These are phyloP conservation scores for Platysternon megacephalum DNA, from an alignment of 2,113 vertebrate genomes.

Conservation along the genomic window DNA sequence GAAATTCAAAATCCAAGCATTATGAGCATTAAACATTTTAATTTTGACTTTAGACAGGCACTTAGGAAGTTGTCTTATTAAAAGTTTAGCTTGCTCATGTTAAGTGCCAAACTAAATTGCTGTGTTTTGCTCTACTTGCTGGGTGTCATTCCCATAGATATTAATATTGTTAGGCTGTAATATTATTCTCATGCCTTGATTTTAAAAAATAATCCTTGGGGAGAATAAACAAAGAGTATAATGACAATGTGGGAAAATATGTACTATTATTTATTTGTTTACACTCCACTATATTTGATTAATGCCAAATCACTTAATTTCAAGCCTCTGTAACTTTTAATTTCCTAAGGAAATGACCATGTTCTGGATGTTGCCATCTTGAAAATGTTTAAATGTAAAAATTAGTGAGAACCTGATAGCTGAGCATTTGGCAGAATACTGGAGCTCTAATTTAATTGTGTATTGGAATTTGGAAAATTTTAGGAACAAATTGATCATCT, in stretches of 20 bases:
- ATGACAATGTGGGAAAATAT: neutral
- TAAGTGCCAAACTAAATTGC: slow-evolving; percentile 3
- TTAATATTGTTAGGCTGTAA: neutral
- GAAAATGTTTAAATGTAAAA: neutral
- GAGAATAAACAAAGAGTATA: neutral
- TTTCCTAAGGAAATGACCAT: slow-evolving; percentile 8
- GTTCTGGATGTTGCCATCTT: neutral
- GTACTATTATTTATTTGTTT: neutral
- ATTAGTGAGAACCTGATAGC: neutral
- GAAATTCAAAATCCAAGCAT: neutral
- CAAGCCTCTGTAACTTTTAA: slow-evolving; percentile 42
- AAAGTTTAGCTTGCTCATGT: neutral
- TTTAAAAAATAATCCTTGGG: neutral
- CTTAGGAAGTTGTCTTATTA: neutral
- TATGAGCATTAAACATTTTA: neutral
- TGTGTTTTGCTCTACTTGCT: slow-evolving; percentile 12
- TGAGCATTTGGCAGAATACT: neutral
- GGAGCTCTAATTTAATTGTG: neutral
- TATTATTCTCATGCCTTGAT: slow-evolving; percentile 9
- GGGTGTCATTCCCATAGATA: slow-evolving; percentile 9
- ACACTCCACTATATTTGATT: slow-evolving; percentile 20
- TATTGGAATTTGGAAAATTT: neutral
- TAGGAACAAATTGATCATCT: neutral
- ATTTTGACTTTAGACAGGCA: neutral
- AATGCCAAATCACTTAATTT: slow-evolving; percentile 42